Evolutionary conservation across 1,140 invertebrate species (phyloP).

Genomic region (Drosophila bocki): DNA sequence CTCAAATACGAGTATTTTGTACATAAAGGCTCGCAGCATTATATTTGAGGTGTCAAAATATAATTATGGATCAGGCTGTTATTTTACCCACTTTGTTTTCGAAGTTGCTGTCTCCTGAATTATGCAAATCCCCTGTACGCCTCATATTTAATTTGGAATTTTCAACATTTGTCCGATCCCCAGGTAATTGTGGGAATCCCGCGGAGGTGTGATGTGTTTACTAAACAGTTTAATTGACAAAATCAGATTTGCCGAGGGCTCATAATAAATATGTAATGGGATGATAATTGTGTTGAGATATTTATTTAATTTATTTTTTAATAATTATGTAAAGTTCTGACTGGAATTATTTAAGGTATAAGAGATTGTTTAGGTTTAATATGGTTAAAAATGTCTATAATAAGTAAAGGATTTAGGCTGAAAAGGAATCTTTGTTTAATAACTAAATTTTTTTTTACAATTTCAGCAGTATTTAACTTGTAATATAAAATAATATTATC

Average conservation of each 20-base stretch:
- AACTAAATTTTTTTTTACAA: not conserved
- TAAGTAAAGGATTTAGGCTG: not conserved
- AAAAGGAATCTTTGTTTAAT: not conserved
- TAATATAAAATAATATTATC: too few relatives aligned
- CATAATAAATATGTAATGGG: slow-evolving; percentile 10
- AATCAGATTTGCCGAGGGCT: slow-evolving; percentile 4
- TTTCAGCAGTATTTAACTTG: not conserved
- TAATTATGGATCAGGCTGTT: slow-evolving; percentile 57
- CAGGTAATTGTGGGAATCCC: slow-evolving; percentile 35
- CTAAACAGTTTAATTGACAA: slow-evolving; percentile 6
- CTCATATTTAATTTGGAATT: slow-evolving; percentile 37
- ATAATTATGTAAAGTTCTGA: too few relatives aligned
- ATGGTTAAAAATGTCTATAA: not conserved
- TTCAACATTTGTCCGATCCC: slow-evolving; percentile 10
- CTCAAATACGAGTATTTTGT: slow-evolving; percentile 4
- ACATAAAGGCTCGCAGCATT: slow-evolving; percentile 16
- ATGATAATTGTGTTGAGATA: slow-evolving; percentile 10
- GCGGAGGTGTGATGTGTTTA: slow-evolving; percentile 42
- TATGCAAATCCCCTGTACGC: slow-evolving; percentile 38
- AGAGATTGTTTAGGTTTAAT: not conserved
- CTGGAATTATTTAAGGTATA: not conserved
- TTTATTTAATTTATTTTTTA: too few relatives aligned
- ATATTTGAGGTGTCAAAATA: slow-evolving; percentile 65
- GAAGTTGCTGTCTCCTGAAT: slow-evolving; percentile 20
- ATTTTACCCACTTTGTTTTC: slow-evolving; percentile 3